Base-by-base conservation (phyloP, 2,888 invertebrate genomes). In the Cephonodes hylas region DNA sequence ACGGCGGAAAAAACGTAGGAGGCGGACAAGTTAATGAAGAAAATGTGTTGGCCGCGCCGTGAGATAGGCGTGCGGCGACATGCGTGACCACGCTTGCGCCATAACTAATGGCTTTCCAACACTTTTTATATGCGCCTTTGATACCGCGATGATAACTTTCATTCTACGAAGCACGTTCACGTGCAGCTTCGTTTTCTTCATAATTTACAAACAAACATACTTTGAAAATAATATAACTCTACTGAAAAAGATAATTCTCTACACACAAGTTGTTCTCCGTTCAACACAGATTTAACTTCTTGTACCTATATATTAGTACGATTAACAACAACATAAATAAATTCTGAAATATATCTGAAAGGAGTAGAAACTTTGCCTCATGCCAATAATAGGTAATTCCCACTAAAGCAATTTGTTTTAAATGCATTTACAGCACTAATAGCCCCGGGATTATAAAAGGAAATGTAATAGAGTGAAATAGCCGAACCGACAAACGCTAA, bases 1-100 rank as follows among this genome's bases (percentile, higher is more conserved):
- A 80, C 79, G 80, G 74, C 77, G 77, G 82, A 77, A 86, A 86
- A 87, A 84, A 85, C 77, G 73, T 68, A 66, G 77, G 79, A 86
- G 88, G 87, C 85, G 89, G 91, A 90, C 90, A 88, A 80, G 83
- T 81, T 90, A 89, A 89, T 89, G 89, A 88, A 85, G 88, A 85
- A 86, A 89, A 85, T 86, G 82, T 86, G 88, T 81, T 79, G 70
- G 72, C 72, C 69, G 69, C 65, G 18, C 53, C 27, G 18, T 81
- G 73, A 88, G 90, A 88, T 89, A 88, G 82, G 75, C 67, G 66
- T 65, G 64, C 66, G 63, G 72, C 78, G 81, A 83, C 82, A 84
- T 84, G 88, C 88, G 86, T 86, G 86, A 81, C 79, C 75, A 45
- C 56, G 42, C 61, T 64, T 62, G 66, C 53, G 38, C 18, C 60